Base-by-base conservation (phyloP, 2,797 vertebrate genomes). In the Monodelphis domestica region DNA sequence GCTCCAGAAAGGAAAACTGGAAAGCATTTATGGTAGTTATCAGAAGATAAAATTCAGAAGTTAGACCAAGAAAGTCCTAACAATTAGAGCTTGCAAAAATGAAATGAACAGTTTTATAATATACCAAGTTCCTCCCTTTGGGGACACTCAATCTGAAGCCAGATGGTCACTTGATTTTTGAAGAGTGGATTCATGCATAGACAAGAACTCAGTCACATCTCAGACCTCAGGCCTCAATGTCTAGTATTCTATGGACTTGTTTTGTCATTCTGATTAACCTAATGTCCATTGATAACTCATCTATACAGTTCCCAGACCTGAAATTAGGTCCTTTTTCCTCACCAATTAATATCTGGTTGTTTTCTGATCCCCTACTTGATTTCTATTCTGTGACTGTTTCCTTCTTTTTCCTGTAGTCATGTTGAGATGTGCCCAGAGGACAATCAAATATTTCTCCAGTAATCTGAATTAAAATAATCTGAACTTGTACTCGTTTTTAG, bases 311-410 rank as follows among this genome's bases (percentile, higher is more conserved):
- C 59, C 93, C 88, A 91, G 95, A 94, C 87, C 90, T 97, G 87
- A 94, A 96, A 93, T 97, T 45, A 92, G 90, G 78, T 92, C 63
- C 96, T 89, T 70, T 70, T 87, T 38, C 92, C 52, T 50, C 91
- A 91, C 87, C 92, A 96, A 70, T 89, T 89, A 94, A 95, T 94
- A 97, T 96, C 97, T 97, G 94, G 53, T 91, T 95, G 87, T 92
- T 97, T 97, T 94, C 93, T 95, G 95, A 92, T 95, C 95, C 94
- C 89, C 95, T 91, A 55, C 91, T 95, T 59, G 91, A 53, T 96
- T 97, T 97, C 94, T 95, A 95, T 87, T 95, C 95, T 93, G 89
- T 96, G 94, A 97, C 93, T 93, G 70, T 63, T 96, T 92, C 57
- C 84, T 29, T 89, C 88, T 45, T 95, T 78, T 45, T 93, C 92